Evolutionary conservation across 2,113 vertebrate genomes (phyloP).

Genomic region (Colistium nudipinnis): DNA sequence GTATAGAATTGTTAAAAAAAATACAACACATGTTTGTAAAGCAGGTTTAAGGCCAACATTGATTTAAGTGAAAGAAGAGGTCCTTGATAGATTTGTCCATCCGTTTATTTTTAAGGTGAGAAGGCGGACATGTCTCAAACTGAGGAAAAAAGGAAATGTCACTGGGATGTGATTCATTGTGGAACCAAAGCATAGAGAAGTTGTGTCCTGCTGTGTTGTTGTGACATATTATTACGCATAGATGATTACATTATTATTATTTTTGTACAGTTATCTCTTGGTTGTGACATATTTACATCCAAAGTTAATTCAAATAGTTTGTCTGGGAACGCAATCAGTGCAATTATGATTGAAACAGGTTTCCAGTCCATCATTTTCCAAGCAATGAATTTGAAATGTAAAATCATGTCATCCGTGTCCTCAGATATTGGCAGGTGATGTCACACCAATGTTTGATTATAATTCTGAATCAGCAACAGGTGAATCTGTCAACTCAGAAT

Average conservation of each 20-base stretch:
- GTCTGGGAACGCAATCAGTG: not conserved
- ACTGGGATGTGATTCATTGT: not conserved
- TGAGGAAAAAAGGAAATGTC: not conserved
- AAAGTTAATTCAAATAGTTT: too few relatives aligned
- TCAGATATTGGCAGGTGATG: too few relatives aligned
- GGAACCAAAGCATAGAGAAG: not conserved
- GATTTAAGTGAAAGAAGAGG: constrained; percentile 21
- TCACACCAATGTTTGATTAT: too few relatives aligned
- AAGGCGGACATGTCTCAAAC: not conserved
- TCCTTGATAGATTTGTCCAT: constrained; percentile 9
- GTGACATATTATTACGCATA: constrained; percentile 8
- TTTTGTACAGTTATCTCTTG: too few relatives aligned
- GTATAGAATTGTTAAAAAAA: constrained; percentile 41
- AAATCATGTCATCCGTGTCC: too few relatives aligned
- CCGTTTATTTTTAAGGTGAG: constrained; percentile 17
- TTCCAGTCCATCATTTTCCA: not conserved
- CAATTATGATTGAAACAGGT: not conserved
- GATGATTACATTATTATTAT: not conserved
- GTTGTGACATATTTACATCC: too few relatives aligned
- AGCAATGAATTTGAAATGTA: not conserved
- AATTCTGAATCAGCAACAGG: not conserved
- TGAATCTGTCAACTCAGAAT: constrained; percentile 5
- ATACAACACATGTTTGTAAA: constrained; percentile 39
- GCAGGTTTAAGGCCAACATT: constrained; percentile 24
- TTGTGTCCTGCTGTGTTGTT: not conserved